Percentiles rank a stretch among this genome's conserved stretches.
phyloP scores from a whole-genome alignment of 2,888 invertebrate genomes.

The Agonopterix alstromeriana region DNA sequence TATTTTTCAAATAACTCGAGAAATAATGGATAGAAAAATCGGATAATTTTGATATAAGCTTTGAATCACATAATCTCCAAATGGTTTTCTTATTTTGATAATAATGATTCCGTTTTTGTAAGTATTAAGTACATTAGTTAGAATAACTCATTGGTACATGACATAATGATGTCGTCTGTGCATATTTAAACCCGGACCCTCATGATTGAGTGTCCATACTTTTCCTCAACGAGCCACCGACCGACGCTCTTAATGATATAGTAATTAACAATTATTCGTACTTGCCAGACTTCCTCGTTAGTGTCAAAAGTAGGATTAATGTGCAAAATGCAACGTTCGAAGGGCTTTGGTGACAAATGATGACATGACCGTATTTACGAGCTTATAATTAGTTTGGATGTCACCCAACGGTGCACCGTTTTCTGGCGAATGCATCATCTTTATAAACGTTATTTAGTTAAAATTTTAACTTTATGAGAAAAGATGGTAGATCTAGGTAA shows the following conservation, averaged over 20 bases:
- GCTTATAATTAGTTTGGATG: slow-evolving; percentile 54
- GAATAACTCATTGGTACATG: too few relatives aligned
- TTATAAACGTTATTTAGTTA: slow-evolving; percentile 1
- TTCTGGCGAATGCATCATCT: slow-evolving; percentile 22
- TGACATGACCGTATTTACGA: slow-evolving; percentile 35
- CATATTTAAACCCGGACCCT: too few relatives aligned
- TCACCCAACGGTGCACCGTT: slow-evolving; percentile 34
- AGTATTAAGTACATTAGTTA: too few relatives aligned
- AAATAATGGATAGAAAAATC: too few relatives aligned
- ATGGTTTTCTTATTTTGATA: too few relatives aligned
- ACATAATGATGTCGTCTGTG: too few relatives aligned
- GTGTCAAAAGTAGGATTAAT: slow-evolving; percentile 30
- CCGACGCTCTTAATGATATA: not conserved
- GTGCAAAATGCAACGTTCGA: slow-evolving; percentile 18
- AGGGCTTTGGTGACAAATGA: slow-evolving; percentile 28
- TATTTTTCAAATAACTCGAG: too few relatives aligned
- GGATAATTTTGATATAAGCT: too few relatives aligned
- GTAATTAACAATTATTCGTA: slow-evolving; percentile 4
- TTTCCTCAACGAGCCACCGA: slow-evolving; percentile 20
- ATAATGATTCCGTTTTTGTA: too few relatives aligned
- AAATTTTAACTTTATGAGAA: too few relatives aligned
- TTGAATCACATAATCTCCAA: too few relatives aligned
- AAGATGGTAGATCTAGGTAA: too few relatives aligned
- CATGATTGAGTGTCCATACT: not conserved
- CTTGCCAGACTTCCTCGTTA: slow-evolving; percentile 28